These are phyloP conservation scores for Octodon degus DNA, from an alignment of 2,113 vertebrate species.

Conservation along the genomic window DNA sequence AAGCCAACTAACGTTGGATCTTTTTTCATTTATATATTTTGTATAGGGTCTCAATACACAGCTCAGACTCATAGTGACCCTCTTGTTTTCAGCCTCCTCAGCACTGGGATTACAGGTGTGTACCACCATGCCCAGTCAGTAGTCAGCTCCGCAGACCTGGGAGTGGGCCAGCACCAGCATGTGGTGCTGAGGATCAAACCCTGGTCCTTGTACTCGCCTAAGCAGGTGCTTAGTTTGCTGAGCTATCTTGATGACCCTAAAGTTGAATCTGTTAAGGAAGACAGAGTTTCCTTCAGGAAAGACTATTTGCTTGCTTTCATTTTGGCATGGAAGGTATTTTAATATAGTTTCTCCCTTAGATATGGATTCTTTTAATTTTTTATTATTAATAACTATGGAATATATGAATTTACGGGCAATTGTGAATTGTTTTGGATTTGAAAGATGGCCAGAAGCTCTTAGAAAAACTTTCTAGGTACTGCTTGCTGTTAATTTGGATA, in stretches of 20 bases:
- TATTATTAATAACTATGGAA: not conserved
- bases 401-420: not conserved
- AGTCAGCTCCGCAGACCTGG: no score
- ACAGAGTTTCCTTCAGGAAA: not conserved
- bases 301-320: not conserved
- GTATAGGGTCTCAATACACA: no score
- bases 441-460: not conserved
- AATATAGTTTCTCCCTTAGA: slow-evolving; percentile 19
- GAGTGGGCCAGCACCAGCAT: no score
- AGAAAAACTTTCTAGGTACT: not conserved
- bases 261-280: not conserved
- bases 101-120: no score
- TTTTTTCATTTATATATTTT: not conserved
- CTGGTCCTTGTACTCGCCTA: no score
- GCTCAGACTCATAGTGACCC: no score
- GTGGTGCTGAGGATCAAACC: no score
- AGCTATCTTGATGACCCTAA: not conserved
- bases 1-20: not conserved
- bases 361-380: not conserved
- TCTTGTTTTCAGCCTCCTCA: no score
- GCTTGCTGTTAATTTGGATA: not conserved
- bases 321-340: not conserved
- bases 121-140: no score
- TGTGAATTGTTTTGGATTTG: not conserved
- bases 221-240: no score